Percentiles rank a stretch among this genome's conserved stretches.
Evolutionary conservation across 2,888 invertebrate genomes (phyloP).

Genomic region (Corbicula japonica): DNA sequence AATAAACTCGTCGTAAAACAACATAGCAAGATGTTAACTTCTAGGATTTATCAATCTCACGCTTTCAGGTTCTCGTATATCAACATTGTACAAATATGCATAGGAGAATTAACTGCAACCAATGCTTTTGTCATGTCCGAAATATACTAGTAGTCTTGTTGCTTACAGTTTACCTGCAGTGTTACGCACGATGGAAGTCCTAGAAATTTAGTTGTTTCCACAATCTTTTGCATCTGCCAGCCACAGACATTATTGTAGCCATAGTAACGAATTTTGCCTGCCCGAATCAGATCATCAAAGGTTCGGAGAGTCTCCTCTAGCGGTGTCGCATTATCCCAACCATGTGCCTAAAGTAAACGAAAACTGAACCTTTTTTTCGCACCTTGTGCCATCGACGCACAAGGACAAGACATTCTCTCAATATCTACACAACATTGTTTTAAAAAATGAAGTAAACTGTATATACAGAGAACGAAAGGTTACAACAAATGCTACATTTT

Average conservation of each 20-base stretch:
- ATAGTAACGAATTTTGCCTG: constrained; percentile 82
- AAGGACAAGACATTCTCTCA: neutral
- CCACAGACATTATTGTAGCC: constrained; percentile 82
- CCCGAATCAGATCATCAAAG: constrained; percentile 80
- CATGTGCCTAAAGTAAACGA: constrained; percentile 81
- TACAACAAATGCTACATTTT: neutral
- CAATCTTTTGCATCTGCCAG: constrained; percentile 83
- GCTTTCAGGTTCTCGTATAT: too few species aligned
- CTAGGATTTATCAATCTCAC: too few species aligned
- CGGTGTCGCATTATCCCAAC: constrained; percentile 80
- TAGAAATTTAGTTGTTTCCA: constrained; percentile 68
- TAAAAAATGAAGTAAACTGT: neutral
- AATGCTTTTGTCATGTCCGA: too few species aligned
- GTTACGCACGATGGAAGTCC: constrained; percentile 69
- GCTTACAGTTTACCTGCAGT: constrained; percentile 75
- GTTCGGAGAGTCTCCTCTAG: constrained; percentile 82
- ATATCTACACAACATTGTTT: neutral
- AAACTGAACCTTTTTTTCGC: too few species aligned
- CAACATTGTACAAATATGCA: too few species aligned
- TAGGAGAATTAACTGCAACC: too few species aligned
- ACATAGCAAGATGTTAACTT: too few species aligned
- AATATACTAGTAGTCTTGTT: too few species aligned
- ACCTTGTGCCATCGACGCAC: too few species aligned
- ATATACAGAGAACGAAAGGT: neutral
- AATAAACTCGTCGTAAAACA: too few species aligned